Base-by-base conservation (phyloP, 2,888 invertebrate species). In the Scaptomyza reducta region DNA sequence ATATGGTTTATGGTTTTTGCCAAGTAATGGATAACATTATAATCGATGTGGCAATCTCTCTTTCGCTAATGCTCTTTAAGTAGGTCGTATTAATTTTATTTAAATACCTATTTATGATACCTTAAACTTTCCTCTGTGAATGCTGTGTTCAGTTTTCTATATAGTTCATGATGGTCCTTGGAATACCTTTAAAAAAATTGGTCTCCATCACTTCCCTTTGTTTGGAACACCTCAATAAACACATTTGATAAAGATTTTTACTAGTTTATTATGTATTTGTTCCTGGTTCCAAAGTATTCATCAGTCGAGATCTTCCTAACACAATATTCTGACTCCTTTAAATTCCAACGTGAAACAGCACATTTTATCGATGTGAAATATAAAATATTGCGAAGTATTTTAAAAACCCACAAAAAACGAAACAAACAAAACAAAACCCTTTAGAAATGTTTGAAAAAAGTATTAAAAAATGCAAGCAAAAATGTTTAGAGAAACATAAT, bases 21-120 rank as follows among this genome's bases (percentile, higher is more conserved):
- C 42, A n/a, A 29, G 50, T 59, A 70, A 64, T 51, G 44, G 35
- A 22, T 44, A 46, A 47, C 18, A 40, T 45, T 11, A 51, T 57
- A 57, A 63, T 44, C 16, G 29, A 4, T 46, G 16, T 60, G 10
- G 33, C 41, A 42, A 70, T 31, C 31, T 31, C 31, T 31, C 3
- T n/a, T 27, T n/a, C 35, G 4, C 10, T 1, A 22, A 13, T 40
- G 31, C 13, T 5, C 13, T 33, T 6, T n/a, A 47, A 3, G 16
- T 13, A 16, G 47, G 2, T 7, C 13, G 3, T 3, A 18, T 9
- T 31, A 13, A 13, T n/a, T 22, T 10, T 35, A 7, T 3, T 22
- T 2, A 3, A 22, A 22, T 22, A 3, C 3, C 3, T 49, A 13
- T n/a, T 35, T 6, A 29, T 29, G 29, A 29, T 29, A 35, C n/a